A percentile compares a stretch with the other conserved stretches of the same genome.
Evolutionary conservation across 2,113 vertebrate species (phyloP).

Genomic region (Amphiprion percula): DNA sequence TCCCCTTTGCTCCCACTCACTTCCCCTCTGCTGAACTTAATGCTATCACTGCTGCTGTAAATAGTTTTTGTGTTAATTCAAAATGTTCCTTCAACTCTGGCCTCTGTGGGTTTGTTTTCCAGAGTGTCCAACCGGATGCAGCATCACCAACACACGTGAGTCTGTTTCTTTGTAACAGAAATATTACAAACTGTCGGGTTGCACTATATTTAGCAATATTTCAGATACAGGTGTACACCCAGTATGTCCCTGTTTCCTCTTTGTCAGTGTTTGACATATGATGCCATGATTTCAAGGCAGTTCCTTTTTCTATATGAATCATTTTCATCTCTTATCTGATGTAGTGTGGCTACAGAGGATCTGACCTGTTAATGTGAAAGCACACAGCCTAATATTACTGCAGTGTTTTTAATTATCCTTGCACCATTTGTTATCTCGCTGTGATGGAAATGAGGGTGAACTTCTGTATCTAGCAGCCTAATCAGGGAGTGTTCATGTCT

Average conservation of each 20-base stretch:
- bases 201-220: background rate
- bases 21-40: slow-evolving; percentile 8
- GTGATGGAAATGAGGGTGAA: background rate
- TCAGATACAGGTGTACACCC: background rate
- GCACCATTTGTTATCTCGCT: background rate
- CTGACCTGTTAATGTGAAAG: background rate
- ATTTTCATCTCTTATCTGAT: background rate
- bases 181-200: background rate
- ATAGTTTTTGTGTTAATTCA: too few relatives aligned
- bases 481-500: background rate
- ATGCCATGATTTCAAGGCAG: background rate
- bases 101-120: slow-evolving; percentile 58
- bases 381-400: background rate
- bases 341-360: background rate
- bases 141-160: slow-evolving; percentile 97
- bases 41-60: background rate
- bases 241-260: background rate
- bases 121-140: slow-evolving; percentile 98
- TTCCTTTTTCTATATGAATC: slow-evolving; percentile 22
- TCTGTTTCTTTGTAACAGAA: slow-evolving; percentile 40
- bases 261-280: background rate
- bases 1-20: slow-evolving; percentile 1
- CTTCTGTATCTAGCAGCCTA: background rate
- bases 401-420: background rate
- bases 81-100: background rate